Evolutionary conservation across 2,113 vertebrate genomes (phyloP), one percentile per base, ranked within the genome.

Genomic region (Pterophyllum scalare): DNA sequence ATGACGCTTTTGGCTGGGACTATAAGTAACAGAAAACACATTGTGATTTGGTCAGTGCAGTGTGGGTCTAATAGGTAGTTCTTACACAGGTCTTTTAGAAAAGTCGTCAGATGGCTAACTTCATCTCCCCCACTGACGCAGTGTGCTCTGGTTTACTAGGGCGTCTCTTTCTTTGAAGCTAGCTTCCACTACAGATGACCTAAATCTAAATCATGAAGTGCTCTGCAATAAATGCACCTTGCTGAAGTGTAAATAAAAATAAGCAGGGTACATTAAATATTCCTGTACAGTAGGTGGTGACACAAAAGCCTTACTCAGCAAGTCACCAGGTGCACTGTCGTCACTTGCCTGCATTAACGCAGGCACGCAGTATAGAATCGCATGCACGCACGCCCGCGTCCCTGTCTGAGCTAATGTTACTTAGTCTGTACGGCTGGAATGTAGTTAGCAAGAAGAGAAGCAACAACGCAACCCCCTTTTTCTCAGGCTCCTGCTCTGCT

Each of bases 401-500:
- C 60, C 2, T 65, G 17, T 38, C 79, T 59, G 20, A 86, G 59
- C 57, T 82, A 67, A 58, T 78, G 84, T 86, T 83, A 75, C 60
- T 28, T 17, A 59, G 77, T 75, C 64, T 31, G 81, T 64, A 9
- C 58, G 24, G 40, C 7, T 84, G 81, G 58, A 89, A 83, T 89
- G 83, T 67, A 54, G 38, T n/a, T 70, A 80, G 72, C 84, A 79
- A 81, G 3, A 13, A 78, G 80, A 85, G 67, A 74, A 20, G 78
- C 70, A 84, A 67, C 52, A 79, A 75, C 46, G 72, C 77, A 81
- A 3, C 17, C 31, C 35, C 28, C 59, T 59, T 72, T 75, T 22
- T 52, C 75, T 46, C 26, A 62, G 65, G 60, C 38, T 24, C n/a
- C n/a, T 65, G 59, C 54, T 81, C 33, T 90, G 91, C 88, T 88